Percentiles rank a stretch among this genome's conserved stretches.
phyloP scores from a whole-genome alignment of 2,113 vertebrate genomes.

The Ondatra zibethicus region DNA sequence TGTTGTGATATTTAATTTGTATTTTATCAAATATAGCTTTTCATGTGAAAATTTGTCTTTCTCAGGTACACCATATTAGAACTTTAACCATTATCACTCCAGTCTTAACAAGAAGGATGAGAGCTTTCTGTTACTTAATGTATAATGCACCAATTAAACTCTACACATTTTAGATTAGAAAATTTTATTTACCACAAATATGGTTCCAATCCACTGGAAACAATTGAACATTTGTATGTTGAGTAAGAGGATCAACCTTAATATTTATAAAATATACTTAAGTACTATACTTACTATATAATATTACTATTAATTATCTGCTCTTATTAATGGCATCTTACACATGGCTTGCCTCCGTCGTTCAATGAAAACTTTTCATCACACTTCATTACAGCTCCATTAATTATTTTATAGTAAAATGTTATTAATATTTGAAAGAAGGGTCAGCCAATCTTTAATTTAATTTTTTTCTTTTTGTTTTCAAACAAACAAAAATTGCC shows the following conservation, averaged over 20 bases:
- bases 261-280: slow-evolving; percentile 16
- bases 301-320: not conserved
- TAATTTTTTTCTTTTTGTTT: slow-evolving; percentile 4
- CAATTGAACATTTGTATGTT: not conserved
- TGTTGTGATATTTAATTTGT: too few relatives aligned
- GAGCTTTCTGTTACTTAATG: slow-evolving; percentile 32
- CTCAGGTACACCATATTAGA: slow-evolving; percentile 55
- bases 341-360: not conserved
- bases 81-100: slow-evolving; percentile 50
- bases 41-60: slow-evolving; percentile 75
- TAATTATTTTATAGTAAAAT: not conserved
- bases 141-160: slow-evolving; percentile 34
- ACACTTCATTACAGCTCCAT: not conserved
- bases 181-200: slow-evolving; percentile 54
- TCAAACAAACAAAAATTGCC: not conserved
- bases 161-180: slow-evolving; percentile 26
- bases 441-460: not conserved
- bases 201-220: slow-evolving; percentile 11
- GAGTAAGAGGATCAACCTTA: not conserved
- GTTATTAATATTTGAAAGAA: not conserved
- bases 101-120: slow-evolving; percentile 23
- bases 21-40: not conserved
- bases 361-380: not conserved
- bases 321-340: not conserved
- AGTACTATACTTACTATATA: not conserved